A percentile compares a stretch with the other conserved stretches of the same genome.
phyloP scores from a whole-genome alignment of 2,113 vertebrate genomes.

The Triplophysa rosa region DNA sequence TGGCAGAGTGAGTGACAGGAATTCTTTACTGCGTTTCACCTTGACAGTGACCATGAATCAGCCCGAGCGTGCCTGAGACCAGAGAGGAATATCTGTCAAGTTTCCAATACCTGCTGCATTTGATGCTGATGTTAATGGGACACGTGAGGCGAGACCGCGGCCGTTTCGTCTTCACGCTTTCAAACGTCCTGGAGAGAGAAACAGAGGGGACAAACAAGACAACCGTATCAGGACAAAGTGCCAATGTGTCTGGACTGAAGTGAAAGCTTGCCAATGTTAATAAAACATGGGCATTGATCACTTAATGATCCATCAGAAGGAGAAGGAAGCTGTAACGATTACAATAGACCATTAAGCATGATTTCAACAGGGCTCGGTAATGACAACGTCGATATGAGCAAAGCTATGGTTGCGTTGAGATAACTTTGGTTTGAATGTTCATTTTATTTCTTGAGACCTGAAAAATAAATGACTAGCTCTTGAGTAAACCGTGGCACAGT shows the following conservation, averaged over 20 bases:
- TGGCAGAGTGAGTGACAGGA: slow-evolving; percentile 9
- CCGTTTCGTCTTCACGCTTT: slow-evolving; percentile 20
- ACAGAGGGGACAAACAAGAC: background rate
- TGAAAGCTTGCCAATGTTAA: slow-evolving; percentile 12
- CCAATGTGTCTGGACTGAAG: slow-evolving; percentile 10
- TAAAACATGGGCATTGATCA: slow-evolving; percentile 26
- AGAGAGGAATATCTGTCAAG: slow-evolving; percentile 25
- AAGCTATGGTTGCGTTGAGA: background rate
- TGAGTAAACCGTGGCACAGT: slow-evolving; percentile 39
- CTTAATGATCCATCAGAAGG: background rate
- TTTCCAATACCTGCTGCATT: slow-evolving; percentile 20
- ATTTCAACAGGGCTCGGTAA: slow-evolving; percentile 1
- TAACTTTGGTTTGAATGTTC: slow-evolving; percentile 27
- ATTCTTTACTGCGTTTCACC: slow-evolving; percentile 14
- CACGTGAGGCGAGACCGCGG: background rate
- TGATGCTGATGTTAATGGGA: slow-evolving; percentile 18
- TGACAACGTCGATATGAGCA: slow-evolving; percentile 43
- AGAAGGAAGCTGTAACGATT: slow-evolving; percentile 12
- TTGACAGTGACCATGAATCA: slow-evolving; percentile 35
- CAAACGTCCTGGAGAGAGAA: background rate
- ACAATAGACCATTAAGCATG: slow-evolving; percentile 14
- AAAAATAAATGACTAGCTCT: slow-evolving; percentile 42
- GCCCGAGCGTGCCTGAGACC: slow-evolving; percentile 6
- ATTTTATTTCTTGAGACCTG: slow-evolving; percentile 34
- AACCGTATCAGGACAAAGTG: slow-evolving; percentile 7